phyloP scores from a whole-genome alignment of 2,797 vertebrate genomes.

The Pogoniulus pusillus region DNA sequence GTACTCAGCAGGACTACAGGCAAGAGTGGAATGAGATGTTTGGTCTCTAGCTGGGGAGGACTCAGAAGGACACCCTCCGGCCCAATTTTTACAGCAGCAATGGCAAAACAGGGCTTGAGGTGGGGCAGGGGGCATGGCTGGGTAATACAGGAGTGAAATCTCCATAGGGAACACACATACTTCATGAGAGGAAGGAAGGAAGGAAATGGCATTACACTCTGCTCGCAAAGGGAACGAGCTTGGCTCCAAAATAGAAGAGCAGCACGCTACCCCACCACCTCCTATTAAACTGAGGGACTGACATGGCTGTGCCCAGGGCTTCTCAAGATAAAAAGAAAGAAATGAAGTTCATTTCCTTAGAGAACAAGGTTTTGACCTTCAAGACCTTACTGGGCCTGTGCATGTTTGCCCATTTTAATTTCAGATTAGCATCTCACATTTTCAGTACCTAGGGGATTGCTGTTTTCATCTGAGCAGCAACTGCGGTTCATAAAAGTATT shows the following conservation, averaged over 20 bases:
- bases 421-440: constrained; percentile 57
- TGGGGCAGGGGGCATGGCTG: background rate
- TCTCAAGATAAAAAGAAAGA: constrained; percentile 7
- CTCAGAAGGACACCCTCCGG: background rate
- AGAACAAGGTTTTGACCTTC: constrained; percentile 52
- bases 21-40: background rate
- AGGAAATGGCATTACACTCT: background rate
- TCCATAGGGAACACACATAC: background rate
- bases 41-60: background rate
- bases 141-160: background rate
- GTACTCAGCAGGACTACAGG: background rate
- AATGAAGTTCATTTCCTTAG: constrained; percentile 27
- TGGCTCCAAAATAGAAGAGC: background rate
- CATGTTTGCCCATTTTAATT: constrained; percentile 42
- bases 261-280: background rate
- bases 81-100: background rate
- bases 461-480: constrained; percentile 24
- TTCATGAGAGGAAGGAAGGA: background rate
- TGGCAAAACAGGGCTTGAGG: background rate
- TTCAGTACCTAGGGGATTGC: constrained; percentile 33
- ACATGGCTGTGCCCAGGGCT: background rate
- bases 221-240: background rate
- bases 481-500: constrained; percentile 57
- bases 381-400: background rate
- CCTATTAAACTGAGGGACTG: constrained; percentile 24